Percentiles rank a stretch among this genome's conserved stretches.
phyloP scores from a whole-genome alignment of 1,140 invertebrate genomes.

The Trichonephila clavipes region DNA sequence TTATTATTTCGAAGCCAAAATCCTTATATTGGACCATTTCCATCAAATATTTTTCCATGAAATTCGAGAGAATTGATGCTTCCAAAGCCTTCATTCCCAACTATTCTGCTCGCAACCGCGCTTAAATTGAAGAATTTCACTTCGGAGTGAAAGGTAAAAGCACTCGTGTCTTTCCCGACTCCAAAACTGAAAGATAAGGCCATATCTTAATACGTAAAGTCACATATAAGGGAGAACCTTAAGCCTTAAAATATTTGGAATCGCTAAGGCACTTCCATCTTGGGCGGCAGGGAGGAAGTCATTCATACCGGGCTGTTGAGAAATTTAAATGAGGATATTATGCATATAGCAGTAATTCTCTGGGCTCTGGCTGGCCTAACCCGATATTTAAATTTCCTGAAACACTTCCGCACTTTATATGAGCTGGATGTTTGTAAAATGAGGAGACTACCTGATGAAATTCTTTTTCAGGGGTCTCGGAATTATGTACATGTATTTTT shows the following conservation, averaged over 20 bases:
- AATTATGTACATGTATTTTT: constrained; percentile 41
- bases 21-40: not conserved
- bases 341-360: constrained; percentile 34
- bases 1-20: not conserved
- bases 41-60: not conserved
- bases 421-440: constrained; percentile 16
- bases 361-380: not conserved
- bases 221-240: not conserved
- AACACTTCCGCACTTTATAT: not conserved
- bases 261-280: constrained; percentile 6
- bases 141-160: not conserved
- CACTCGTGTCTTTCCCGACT: not conserved
- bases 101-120: not conserved
- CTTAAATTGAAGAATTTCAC: constrained; percentile 19
- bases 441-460: constrained; percentile 26
- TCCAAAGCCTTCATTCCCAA: not conserved
- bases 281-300: not conserved
- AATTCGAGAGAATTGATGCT: not conserved
- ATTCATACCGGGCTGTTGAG: constrained; percentile 26
- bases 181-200: constrained; percentile 1
- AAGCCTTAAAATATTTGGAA: constrained; percentile 25
- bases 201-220: constrained; percentile 33
- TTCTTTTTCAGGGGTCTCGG: not conserved
- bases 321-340: constrained; percentile 38
- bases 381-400: constrained; percentile 39